A percentile compares a stretch with the other conserved stretches of the same genome.
These are phyloP conservation scores for Blastomussa wellsi DNA, from an alignment of 92 coral and sea anemone species.

Conservation along the genomic window DNA sequence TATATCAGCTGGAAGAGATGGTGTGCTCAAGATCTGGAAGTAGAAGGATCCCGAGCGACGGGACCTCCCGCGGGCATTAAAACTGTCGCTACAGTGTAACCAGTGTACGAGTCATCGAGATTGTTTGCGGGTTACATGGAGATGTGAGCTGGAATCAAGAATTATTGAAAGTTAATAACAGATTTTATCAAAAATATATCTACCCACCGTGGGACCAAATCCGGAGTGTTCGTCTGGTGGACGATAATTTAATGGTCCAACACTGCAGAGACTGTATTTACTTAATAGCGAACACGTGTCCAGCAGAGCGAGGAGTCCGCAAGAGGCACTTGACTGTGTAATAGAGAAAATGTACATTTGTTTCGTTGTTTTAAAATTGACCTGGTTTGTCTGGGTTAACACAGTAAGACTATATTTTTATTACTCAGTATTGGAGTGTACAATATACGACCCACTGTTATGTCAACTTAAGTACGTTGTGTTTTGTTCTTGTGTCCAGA, in stretches of 20 bases:
- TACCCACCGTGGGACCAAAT: neutral
- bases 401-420: neutral
- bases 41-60: slow-evolving; percentile 13
- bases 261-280: neutral
- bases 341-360: neutral
- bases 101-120: neutral
- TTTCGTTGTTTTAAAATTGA: neutral
- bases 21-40: slow-evolving; percentile 96
- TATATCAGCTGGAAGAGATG: slow-evolving; percentile 93
- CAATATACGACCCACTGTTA: neutral
- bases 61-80: neutral
- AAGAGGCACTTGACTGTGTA: neutral
- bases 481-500: neutral
- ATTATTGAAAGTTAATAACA: neutral
- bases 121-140: neutral
- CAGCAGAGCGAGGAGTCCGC: neutral
- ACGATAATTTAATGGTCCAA: neutral
- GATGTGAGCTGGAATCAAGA: neutral
- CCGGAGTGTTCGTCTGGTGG: neutral
- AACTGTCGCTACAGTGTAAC: neutral
- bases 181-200: neutral
- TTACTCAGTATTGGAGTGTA: neutral
- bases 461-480: neutral
- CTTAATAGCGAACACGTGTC: too few species aligned
- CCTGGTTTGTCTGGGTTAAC: neutral